Evolutionary conservation across 2,113 vertebrate genomes (phyloP).

Genomic region (Xenus cinereus): DNA sequence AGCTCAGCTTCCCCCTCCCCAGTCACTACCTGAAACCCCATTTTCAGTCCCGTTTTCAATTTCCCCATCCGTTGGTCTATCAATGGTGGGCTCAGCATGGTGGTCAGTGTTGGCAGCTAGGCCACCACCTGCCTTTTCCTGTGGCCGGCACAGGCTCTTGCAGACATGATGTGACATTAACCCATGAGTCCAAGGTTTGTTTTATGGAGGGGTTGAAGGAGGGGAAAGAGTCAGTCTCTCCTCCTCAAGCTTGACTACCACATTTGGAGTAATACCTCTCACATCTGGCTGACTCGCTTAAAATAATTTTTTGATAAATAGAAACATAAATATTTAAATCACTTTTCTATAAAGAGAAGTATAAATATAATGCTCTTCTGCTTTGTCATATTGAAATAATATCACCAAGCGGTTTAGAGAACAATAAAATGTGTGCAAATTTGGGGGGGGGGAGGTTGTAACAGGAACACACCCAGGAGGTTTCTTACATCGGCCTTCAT

Average conservation of each 20-base stretch:
- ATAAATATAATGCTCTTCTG: neutral
- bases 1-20: neutral
- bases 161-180: neutral
- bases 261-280: neutral
- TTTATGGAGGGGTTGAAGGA: neutral
- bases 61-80: neutral
- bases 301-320: neutral
- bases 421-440: neutral
- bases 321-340: neutral
- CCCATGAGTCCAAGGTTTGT: neutral
- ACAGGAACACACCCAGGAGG: neutral
- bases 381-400: neutral
- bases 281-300: neutral
- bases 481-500: neutral
- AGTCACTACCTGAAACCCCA: accelerated
- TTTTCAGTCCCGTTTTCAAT: neutral
- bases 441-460: neutral
- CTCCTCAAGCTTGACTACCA: neutral
- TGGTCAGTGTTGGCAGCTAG: accelerated
- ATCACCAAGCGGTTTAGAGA: neutral
- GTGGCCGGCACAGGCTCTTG: neutral
- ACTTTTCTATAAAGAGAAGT: neutral
- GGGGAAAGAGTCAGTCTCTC: neutral
- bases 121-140: neutral
- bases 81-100: neutral